Evolutionary conservation across 2,888 invertebrate genomes (phyloP), one percentile per base, ranked within the genome.

Genomic region (Pollenia griseotomentosa): DNA sequence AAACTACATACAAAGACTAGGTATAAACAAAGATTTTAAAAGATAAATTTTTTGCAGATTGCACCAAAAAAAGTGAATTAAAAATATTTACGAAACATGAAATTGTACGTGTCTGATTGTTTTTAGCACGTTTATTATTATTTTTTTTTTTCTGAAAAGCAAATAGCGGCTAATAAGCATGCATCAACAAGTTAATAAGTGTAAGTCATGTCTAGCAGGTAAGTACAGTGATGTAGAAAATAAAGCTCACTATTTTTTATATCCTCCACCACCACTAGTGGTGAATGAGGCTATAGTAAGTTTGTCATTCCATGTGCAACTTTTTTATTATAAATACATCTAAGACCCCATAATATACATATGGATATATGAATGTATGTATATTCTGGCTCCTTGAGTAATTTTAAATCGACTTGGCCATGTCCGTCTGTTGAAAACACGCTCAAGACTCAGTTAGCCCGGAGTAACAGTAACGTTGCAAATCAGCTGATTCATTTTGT

Each of bases 91-190:
- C 48, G 42, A 44, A 70, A 12, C 40, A 71, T 65, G 42, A 65
- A 71, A 71, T 66, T 42, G 71, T 57, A 83, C 83, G 78, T 83
- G 83, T 77, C 63, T 65, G 70, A 65, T 71, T 70, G 63, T 40
- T 77, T 71, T 77, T 71, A 33, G 57, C 77, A 65, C 55, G 70
- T 83, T 65, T 40, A 65, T 78, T 10, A 59, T 33, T 1, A 3
- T 33, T 33, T 19, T 19, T 19, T 19, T 65, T 53, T 44, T 57
- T 46, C 14, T 7, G 5, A 42, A 73, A 46, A 19, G 12, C n/a
- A 66, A 74, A 75, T 55, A 61, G 16, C 12, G 42, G 33, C 2
- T 23, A 44, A 19, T 3, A 63, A n/a, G 19, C 14, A 71, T 80
- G 59, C 48, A 59, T 70, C 59, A 59, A 8, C 48, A 14, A 19